Evolutionary conservation across 2,113 vertebrate species (phyloP).

Genomic region (Calyptommatus sinebrachiatus): DNA sequence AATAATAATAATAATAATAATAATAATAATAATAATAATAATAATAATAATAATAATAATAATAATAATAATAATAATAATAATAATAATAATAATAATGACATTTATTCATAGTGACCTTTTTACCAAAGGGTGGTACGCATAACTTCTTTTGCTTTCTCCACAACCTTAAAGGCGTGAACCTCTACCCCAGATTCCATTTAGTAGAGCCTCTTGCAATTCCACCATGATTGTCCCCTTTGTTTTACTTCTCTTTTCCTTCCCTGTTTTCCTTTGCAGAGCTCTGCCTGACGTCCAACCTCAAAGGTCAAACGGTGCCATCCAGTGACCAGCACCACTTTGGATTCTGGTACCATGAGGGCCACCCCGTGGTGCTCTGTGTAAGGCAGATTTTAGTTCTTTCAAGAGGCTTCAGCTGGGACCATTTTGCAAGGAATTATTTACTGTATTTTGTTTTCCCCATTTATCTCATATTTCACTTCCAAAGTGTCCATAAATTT

Average conservation of each 20-base stretch:
- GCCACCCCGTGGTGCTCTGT: conserved; percentile 89
- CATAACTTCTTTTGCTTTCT: too few relatives aligned
- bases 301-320: conserved; percentile 88
- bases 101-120: too few relatives aligned
- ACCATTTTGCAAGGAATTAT: background rate
- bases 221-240: background rate
- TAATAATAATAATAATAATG: too few relatives aligned
- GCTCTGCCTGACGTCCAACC: conserved; percentile 93
- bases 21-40: too few relatives aligned
- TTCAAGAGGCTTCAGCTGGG: fast-evolving
- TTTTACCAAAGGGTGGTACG: too few relatives aligned
- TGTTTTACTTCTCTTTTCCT: background rate
- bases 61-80: too few relatives aligned
- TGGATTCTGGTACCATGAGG: conserved; percentile 86
- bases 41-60: too few relatives aligned
- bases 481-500: background rate
- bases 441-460: background rate
- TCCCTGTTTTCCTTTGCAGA: conserved; percentile 69
- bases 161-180: too few relatives aligned
- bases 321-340: conserved; percentile 90
- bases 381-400: conserved; percentile 72
- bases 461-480: too few relatives aligned
- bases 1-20: too few relatives aligned
- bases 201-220: too few relatives aligned
- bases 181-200: too few relatives aligned